phyloP scores from a whole-genome alignment of 92 coral and sea anemone genomes.

The Desmophyllum pertusum region DNA sequence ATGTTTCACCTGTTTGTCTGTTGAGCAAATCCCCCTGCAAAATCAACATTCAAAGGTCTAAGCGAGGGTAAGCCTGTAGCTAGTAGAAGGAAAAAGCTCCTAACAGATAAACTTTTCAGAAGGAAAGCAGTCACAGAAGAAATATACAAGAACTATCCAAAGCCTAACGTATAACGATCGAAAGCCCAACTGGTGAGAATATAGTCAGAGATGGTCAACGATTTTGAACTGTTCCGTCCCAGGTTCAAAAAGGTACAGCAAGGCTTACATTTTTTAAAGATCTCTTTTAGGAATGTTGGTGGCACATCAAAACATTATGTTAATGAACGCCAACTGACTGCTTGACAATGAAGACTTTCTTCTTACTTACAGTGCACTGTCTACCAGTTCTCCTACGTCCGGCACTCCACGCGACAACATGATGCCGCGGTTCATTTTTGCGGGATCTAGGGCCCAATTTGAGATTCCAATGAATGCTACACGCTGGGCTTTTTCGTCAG shows the following conservation, averaged over 20 bases:
- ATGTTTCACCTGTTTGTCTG: slow-evolving; percentile 45
- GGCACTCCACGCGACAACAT: slow-evolving; percentile 88
- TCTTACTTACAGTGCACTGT: slow-evolving; percentile 71
- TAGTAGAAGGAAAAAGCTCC: background rate
- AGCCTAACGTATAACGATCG: too few species aligned
- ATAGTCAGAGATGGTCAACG: too few species aligned
- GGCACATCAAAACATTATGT: background rate
- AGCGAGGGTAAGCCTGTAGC: background rate
- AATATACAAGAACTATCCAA: too few species aligned
- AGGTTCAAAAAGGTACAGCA: background rate
- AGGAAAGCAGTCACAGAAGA: too few species aligned
- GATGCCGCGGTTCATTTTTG: slow-evolving; percentile 83
- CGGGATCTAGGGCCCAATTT: slow-evolving; percentile 91
- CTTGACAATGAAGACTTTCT: background rate
- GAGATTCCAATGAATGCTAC: slow-evolving; percentile 91
- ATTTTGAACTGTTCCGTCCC: background rate
- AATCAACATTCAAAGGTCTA: background rate
- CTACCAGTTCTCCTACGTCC: slow-evolving; percentile 56
- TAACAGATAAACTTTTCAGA: too few species aligned
- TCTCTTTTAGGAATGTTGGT: background rate
- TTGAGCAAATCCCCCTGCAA: slow-evolving; percentile 84
- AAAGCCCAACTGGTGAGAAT: too few species aligned
- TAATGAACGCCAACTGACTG: background rate
- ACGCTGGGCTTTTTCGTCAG: slow-evolving; percentile 73
- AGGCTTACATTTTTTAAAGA: background rate